A percentile compares a stretch with the other conserved stretches of the same genome.
phyloP scores from a whole-genome alignment of 1,140 invertebrate species.

The Megathymus violae region DNA sequence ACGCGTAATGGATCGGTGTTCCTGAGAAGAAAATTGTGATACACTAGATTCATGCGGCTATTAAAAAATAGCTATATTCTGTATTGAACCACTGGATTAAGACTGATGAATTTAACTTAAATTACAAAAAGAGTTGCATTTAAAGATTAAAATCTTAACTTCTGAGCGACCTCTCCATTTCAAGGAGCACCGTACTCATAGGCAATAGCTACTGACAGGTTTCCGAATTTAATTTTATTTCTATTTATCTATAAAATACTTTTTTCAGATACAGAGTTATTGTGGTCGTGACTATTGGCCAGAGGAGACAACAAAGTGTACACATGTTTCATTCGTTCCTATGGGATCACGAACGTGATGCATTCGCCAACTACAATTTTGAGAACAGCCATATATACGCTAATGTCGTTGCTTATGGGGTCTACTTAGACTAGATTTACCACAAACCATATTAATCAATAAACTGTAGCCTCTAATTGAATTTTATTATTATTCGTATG shows the following conservation, averaged over 20 bases:
- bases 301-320: conserved; percentile 84
- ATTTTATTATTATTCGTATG: conserved; percentile 1
- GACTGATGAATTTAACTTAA: too few relatives aligned
- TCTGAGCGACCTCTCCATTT: too few relatives aligned
- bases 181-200: too few relatives aligned
- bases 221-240: too few relatives aligned
- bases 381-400: conserved; percentile 84
- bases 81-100: too few relatives aligned
- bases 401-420: conserved; percentile 83
- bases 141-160: too few relatives aligned
- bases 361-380: conserved; percentile 80
- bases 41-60: too few relatives aligned
- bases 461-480: neutral
- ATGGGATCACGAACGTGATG: conserved; percentile 85
- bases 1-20: too few relatives aligned
- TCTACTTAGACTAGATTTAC: conserved; percentile 83
- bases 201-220: too few relatives aligned
- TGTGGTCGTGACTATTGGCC: conserved; percentile 84
- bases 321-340: conserved; percentile 82
- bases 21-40: too few relatives aligned
- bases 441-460: conserved; percentile 33
- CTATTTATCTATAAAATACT: neutral
- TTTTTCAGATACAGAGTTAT: conserved; percentile 85
- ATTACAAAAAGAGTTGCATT: too few relatives aligned
- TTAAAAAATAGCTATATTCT: too few relatives aligned